A percentile compares a stretch with the other conserved stretches of the same genome.
phyloP scores from a whole-genome alignment of 2,888 invertebrate genomes.

The Anorthoa munda region DNA sequence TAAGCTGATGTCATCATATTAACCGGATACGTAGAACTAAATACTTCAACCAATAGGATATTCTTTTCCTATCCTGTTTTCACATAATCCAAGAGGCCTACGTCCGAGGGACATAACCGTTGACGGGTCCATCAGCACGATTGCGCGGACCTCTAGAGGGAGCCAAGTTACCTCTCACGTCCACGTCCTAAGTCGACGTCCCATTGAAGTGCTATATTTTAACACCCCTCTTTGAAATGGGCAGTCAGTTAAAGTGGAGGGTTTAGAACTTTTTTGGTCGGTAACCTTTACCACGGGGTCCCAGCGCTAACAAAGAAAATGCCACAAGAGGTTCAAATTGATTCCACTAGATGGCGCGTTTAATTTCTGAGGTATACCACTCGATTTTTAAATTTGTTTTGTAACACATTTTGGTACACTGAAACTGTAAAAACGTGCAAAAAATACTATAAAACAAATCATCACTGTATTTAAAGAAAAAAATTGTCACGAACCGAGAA shows the following conservation, averaged over 20 bases:
- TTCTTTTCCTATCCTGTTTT: conserved; percentile 35
- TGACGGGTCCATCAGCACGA: conserved; percentile 62
- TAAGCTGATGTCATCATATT: neutral
- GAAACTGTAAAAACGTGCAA: no score
- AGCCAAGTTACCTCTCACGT: conserved; percentile 43
- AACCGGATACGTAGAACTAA: neutral
- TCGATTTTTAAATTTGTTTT: no score
- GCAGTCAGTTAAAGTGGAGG: neutral
- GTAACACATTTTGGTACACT: no score
- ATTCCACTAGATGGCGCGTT: no score
- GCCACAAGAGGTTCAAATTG: no score
- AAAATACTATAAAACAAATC: no score
- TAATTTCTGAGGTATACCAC: no score
- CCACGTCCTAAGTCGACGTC: conserved; percentile 10
- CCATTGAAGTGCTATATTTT: conserved; percentile 31
- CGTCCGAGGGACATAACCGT: conserved; percentile 38
- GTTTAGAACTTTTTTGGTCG: conserved; percentile 1
- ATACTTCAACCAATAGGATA: neutral
- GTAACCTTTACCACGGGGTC: neutral
- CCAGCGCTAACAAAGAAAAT: no score
- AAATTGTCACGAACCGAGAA: no score
- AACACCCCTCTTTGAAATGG: conserved; percentile 1
- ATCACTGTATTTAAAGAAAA: no score
- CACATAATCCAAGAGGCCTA: conserved; percentile 16
- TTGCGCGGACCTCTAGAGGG: conserved; percentile 53